Conservation (phyloP, 2,888 invertebrate genomes). For the Pantelozetes paolii region DNA sequence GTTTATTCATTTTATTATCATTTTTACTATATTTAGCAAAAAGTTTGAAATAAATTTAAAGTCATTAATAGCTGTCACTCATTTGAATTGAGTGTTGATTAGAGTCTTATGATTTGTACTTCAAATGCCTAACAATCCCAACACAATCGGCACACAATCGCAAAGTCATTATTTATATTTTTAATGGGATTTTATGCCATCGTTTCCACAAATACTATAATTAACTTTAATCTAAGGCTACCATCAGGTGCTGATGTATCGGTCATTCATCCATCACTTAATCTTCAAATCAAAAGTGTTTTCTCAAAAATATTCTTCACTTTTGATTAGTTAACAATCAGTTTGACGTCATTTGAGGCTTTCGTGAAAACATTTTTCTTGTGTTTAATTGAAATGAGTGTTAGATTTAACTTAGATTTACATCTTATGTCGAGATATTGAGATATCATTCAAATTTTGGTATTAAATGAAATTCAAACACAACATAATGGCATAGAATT, state of each 20-base stretch:
- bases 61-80: too few relatives aligned
- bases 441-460: background rate
- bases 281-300: background rate
- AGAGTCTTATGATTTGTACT: background rate
- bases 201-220: too few relatives aligned
- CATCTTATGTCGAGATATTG: background rate
- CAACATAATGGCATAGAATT: too few relatives aligned
- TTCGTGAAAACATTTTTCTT: background rate
- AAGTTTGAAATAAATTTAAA: background rate
- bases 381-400: background rate
- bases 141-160: background rate
- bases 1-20: too few relatives aligned
- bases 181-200: background rate
- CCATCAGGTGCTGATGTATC: background rate
- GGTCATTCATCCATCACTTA: conserved; percentile 17
- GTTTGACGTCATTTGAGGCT: background rate
- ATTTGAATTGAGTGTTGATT: background rate
- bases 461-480: too few relatives aligned
- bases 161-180: background rate
- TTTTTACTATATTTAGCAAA: too few relatives aligned
- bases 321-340: conserved; percentile 21
- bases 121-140: background rate
- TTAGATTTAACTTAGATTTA: background rate
- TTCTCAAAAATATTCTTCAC: too few relatives aligned
- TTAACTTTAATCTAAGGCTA: background rate